Base-by-base conservation (phyloP, 2,113 vertebrate species). In the Cyanistes caeruleus region DNA sequence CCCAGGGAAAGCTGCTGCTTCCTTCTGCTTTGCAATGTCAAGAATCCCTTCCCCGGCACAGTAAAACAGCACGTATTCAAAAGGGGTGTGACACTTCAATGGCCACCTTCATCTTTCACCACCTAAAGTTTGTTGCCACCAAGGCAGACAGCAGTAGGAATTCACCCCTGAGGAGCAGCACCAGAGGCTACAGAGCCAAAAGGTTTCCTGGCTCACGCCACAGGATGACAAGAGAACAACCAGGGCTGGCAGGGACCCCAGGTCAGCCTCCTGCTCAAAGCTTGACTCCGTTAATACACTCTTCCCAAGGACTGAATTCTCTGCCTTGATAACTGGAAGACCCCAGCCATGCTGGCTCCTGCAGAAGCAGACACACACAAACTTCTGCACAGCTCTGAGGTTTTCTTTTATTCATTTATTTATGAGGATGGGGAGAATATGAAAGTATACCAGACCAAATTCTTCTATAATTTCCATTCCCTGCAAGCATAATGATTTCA, bases 271-370 rank as follows among this genome's bases (percentile, higher is more conserved):
- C 67, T 67, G 43, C 24, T 75, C 39, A 16, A 39, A 43, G 43
- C 11, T 15, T 0, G 3, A 5, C 53, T 15, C 3, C n/a, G 18
- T 5, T 7, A 2, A 0, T 2, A 7, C 1, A 1, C 30, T 43
- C 41, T 35, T 56, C 59, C 28, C 80, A 20, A 1, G 2, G 8
- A 37, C 19, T 4, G 0, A 80, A 35, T 30, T 2, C 2, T 23
- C 31, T 5, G 16, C n/a, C 37, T 10, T 9, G n/a, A 8, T 2
- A 2, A n/a, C n/a, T 44, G 33, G 16, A 44, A 31, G 77, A n/a
- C 10, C 17, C 37, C 68, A 74, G 25, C 15, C 13, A 22, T 1
- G 28, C 17, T 16, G 12, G 5, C 24, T 73, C 22, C 35, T 2
- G 2, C n/a, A 84, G 41, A 39, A 73, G 7, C 35, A 63, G 6